A percentile compares a stretch with the other conserved stretches of the same genome.
phyloP scores from a whole-genome alignment of 2,888 invertebrate genomes.

The Diogma glabrata region DNA sequence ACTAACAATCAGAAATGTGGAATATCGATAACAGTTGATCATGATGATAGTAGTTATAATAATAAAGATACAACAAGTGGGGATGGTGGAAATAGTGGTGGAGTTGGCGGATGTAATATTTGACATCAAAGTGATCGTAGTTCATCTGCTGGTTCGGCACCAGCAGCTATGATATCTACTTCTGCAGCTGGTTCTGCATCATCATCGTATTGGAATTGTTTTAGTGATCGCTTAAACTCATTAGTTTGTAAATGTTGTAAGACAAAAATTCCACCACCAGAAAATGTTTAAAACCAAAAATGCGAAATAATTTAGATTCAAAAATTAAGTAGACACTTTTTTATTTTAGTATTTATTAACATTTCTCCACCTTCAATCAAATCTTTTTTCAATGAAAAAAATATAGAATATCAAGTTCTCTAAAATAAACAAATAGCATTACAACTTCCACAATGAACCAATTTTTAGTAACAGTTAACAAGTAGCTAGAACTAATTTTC shows the following conservation, averaged over 20 bases:
- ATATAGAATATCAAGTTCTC: no score
- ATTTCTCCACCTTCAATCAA: no score
- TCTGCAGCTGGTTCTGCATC: conserved; percentile 3
- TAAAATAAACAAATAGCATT: no score
- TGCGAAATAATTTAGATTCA: no score
- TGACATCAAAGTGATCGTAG: conserved; percentile 36
- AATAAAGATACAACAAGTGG: not conserved
- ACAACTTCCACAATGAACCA: no score
- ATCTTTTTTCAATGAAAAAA: no score
- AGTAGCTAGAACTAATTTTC: no score
- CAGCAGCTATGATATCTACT: conserved; percentile 17
- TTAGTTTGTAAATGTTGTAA: conserved; percentile 36
- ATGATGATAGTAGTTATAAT: not conserved
- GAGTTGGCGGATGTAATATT: conserved; percentile 22
- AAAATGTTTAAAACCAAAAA: conserved; percentile 30
- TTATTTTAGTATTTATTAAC: no score
- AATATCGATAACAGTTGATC: conserved; percentile 3
- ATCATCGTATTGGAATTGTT: conserved; percentile 30
- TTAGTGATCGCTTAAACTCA: conserved; percentile 33
- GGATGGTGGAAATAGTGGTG: not conserved
- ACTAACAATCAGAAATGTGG: conserved; percentile 16
- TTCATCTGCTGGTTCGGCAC: conserved; percentile 11
- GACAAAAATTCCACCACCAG: conserved; percentile 35
- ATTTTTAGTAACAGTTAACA: no score
- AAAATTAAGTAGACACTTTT: no score